Conservation (phyloP, 2,797 vertebrate genomes). For the Alca torda region DNA sequence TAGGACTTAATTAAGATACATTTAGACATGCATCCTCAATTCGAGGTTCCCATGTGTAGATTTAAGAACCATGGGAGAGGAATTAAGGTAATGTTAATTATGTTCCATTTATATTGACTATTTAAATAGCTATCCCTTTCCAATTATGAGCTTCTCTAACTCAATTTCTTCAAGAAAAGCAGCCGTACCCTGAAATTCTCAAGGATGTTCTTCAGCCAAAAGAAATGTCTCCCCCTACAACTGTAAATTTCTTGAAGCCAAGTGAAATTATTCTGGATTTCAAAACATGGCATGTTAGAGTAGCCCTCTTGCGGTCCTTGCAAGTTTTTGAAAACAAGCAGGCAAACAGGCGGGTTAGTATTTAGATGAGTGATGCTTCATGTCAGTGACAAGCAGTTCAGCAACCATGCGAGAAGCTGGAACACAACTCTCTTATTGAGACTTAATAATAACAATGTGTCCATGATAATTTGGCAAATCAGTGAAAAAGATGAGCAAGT, state of each 20-base stretch:
- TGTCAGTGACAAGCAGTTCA: neutral
- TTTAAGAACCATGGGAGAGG: conserved; percentile 25
- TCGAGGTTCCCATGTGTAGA: neutral
- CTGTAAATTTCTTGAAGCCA: neutral
- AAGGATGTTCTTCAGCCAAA: neutral
- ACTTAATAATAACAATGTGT: neutral
- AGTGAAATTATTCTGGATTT: neutral
- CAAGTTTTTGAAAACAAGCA: neutral
- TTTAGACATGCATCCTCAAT: conserved; percentile 19
- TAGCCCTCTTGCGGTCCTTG: neutral
- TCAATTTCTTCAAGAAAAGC: neutral
- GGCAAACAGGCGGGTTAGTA: neutral
- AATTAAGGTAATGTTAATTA: conserved; percentile 34
- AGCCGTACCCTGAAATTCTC: neutral
- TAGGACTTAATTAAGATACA: conserved; percentile 32
- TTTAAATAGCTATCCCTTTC: conserved; percentile 12
- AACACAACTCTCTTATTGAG: neutral
- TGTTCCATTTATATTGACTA: neutral
- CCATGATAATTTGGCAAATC: neutral
- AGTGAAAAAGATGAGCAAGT: neutral
- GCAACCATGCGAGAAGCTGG: neutral
- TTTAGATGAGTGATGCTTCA: neutral
- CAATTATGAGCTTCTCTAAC: neutral
- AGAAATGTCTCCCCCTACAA: neutral
- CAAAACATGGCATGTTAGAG: neutral